Conservation (phyloP, 1,140 invertebrate genomes). For the Drosophila malerkotliana region DNA sequence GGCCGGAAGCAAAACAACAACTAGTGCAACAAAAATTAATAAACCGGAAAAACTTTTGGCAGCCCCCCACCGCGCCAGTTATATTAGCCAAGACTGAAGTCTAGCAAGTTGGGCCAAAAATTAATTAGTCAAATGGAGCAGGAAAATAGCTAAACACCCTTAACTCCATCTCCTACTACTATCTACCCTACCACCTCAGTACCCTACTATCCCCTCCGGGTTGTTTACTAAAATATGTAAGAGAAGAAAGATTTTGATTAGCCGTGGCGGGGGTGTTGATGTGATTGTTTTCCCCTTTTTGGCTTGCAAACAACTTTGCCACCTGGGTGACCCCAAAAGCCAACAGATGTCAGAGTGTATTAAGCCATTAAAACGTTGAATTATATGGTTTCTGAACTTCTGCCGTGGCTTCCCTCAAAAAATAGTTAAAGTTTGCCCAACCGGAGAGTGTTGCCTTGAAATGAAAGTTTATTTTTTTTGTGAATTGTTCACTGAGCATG, state of each 20-base stretch:
- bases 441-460: conserved; percentile 55
- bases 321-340: conserved; percentile 44
- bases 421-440: conserved; percentile 64
- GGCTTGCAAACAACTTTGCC: conserved; percentile 25
- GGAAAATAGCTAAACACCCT: conserved; percentile 1
- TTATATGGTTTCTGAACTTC: conserved; percentile 57
- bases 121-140: conserved; percentile 74
- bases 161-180: background rate
- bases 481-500: conserved; percentile 29
- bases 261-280: conserved; percentile 9
- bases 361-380: conserved; percentile 66
- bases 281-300: conserved; percentile 25
- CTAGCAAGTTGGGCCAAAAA: conserved; percentile 62
- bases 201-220: background rate
- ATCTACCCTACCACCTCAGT: background rate
- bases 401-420: conserved; percentile 18
- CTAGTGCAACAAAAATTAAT: conserved; percentile 45
- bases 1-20: conserved; percentile 19
- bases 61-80: background rate
- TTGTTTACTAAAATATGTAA: conserved; percentile 55
- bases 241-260: conserved; percentile 53
- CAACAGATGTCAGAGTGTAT: conserved; percentile 57
- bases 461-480: conserved; percentile 58
- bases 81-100: conserved; percentile 11
- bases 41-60: conserved; percentile 55